Evolutionary conservation across 2,797 vertebrate genomes (phyloP).

Genomic region (Cichlasoma orientale): DNA sequence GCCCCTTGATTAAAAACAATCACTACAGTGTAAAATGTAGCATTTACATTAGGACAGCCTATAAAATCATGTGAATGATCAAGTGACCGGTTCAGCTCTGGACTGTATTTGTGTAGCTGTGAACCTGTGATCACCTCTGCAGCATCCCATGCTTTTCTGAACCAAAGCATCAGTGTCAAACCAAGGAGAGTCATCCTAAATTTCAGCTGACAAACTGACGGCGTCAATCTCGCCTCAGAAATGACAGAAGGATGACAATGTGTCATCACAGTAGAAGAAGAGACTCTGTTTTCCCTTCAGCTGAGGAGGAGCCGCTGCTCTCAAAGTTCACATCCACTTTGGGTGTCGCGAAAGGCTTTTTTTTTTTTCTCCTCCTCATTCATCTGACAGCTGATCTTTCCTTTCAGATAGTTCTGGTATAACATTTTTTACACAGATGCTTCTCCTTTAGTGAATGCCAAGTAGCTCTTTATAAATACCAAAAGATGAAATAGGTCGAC

Average conservation of each 20-base stretch:
- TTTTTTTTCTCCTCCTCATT: not conserved
- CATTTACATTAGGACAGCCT: not conserved
- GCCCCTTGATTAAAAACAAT: too few relatives aligned
- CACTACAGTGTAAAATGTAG: not conserved
- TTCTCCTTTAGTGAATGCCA: slow-evolving; percentile 21
- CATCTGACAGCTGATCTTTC: slow-evolving; percentile 25
- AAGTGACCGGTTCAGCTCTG: accelerated
- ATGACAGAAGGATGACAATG: not conserved
- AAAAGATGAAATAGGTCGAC: slow-evolving; percentile 40
- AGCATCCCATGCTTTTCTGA: not conserved
- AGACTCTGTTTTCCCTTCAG: not conserved
- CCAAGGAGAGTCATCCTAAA: not conserved
- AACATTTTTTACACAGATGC: not conserved
- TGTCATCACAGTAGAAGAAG: not conserved
- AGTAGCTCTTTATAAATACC: slow-evolving; percentile 50
- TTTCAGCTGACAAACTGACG: not conserved
- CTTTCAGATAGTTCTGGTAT: not conserved
- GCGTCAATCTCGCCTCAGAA: not conserved
- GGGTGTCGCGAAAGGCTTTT: not conserved
- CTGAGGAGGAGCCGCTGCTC: not conserved
- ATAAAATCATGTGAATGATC: not conserved
- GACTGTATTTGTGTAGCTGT: not conserved
- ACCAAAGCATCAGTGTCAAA: not conserved
- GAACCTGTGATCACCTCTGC: not conserved
- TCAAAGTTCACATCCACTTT: slow-evolving; percentile 8